Base-by-base conservation (phyloP, 2,888 invertebrate species). In the Orthonychiurus folsomi region DNA sequence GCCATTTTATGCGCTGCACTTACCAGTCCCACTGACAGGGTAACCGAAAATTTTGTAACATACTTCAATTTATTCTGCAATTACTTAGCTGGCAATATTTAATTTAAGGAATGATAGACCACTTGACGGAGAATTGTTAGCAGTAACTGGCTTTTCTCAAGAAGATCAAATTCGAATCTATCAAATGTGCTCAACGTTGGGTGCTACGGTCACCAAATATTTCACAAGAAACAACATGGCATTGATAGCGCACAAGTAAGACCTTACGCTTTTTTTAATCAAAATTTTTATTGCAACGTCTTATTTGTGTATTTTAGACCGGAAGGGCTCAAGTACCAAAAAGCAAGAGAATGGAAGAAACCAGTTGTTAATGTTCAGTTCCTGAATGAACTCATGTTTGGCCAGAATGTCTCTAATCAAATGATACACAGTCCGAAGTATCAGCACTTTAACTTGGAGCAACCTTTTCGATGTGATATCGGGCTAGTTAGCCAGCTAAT, bases 1-100 rank as follows among this genome's bases (percentile, higher is more conserved):
- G 0, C 97, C 99, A 0, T 95, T 90, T 89, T 88, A 90, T 74
- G 91, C 93, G 15, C 80, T 94, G 55, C 97, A 99, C 78, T 82
- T 97, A 73, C 97, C 97, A 12, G 83, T 84, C 63, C 85, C 87
- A 73, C 85, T 82, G 74, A 50, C 64, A 18, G 79, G 81, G 77
- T 77, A 69, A 67, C 68, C 57, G n/a, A n/a, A n/a, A n/a, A n/a
- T n/a, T n/a, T n/a, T n/a, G n/a, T n/a, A n/a, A n/a, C n/a, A n/a
- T n/a, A n/a, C n/a, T n/a, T n/a, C n/a, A 20, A 50, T 24, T 52
- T 23, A 52, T 21, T 47, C 3, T 37, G 25, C 18, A 24, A 5
- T n/a, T n/a, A n/a, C n/a, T n/a, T n/a, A n/a, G n/a, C n/a, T n/a
- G n/a, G n/a, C n/a, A n/a, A n/a, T n/a, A n/a, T n/a, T n/a, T n/a